Conservation (phyloP, 1,140 invertebrate species). For the Drosophila navojoa region DNA sequence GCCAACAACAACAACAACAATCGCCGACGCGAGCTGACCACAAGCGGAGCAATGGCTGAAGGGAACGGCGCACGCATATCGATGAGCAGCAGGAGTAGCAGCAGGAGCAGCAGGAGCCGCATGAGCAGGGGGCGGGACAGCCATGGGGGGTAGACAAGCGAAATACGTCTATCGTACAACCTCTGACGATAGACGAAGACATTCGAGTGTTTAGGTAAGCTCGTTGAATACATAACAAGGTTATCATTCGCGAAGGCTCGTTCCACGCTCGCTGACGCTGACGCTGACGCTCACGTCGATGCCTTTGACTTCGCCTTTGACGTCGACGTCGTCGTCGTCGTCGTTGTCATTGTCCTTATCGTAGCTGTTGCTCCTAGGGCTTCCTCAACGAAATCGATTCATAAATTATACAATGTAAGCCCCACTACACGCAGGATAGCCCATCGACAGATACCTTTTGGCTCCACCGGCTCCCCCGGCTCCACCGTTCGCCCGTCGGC, state of each 20-base stretch:
- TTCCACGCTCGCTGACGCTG: too few species aligned
- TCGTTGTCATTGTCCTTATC: not conserved
- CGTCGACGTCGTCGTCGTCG: not conserved
- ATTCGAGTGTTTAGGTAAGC: conserved; percentile 43
- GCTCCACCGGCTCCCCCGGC: not conserved
- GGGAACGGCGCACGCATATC: not conserved
- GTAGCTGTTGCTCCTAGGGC: not conserved
- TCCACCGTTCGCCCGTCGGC: too few species aligned
- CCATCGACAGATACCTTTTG: not conserved
- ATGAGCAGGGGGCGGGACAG: not conserved
- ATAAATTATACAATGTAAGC: conserved; percentile 69
- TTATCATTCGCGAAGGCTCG: conserved; percentile 18
- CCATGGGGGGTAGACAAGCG: too few species aligned
- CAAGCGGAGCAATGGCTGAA: not conserved
- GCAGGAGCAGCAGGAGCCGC: not conserved
- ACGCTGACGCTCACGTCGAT: too few species aligned
- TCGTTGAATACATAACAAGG: conserved; percentile 53
- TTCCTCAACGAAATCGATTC: conserved; percentile 55
- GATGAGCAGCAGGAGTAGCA: not conserved
- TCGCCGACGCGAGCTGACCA: not conserved
- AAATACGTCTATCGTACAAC: not conserved
- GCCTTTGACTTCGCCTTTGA: too few species aligned
- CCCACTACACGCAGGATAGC: not conserved
- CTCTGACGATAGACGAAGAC: conserved; percentile 6
- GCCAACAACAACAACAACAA: conserved; percentile 50